Evolutionary conservation across 2,888 invertebrate genomes (phyloP).

Genomic region (Amphipoea lucens): DNA sequence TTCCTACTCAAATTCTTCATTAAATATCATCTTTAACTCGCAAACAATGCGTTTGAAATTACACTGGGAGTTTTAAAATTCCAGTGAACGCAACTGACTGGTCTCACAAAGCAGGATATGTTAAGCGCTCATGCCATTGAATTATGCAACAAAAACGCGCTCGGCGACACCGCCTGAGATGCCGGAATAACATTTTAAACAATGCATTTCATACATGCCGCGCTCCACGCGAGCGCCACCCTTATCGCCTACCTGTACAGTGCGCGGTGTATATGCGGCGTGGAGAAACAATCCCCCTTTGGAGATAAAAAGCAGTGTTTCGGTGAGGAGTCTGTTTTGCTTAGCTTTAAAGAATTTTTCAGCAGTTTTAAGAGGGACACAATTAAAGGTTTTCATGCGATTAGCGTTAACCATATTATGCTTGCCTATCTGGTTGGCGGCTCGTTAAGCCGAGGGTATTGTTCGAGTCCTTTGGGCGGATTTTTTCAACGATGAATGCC

Average conservation of each 20-base stretch:
- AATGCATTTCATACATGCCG: constrained; percentile 72
- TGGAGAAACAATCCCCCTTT: constrained; percentile 68
- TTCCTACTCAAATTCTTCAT: constrained; percentile 59
- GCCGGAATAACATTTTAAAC: constrained; percentile 77
- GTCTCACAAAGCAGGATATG: constrained; percentile 74
- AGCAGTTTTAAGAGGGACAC: constrained; percentile 52
- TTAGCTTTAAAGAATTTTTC: constrained; percentile 49
- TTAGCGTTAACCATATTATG: constrained; percentile 61
- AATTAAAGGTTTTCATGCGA: constrained; percentile 64
- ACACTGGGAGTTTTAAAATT: constrained; percentile 72
- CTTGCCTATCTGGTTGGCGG: constrained; percentile 53
- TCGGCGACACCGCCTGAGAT: constrained; percentile 70
- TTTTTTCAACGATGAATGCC: constrained; percentile 71
- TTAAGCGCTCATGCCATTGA: constrained; percentile 77
- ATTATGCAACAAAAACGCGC: constrained; percentile 78
- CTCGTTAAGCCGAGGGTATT: constrained; percentile 69
- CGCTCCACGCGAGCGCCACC: constrained; percentile 55
- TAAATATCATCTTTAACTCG: constrained; percentile 59
- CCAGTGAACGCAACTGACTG: constrained; percentile 67
- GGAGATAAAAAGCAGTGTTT: constrained; percentile 75
- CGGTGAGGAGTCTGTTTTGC: constrained; percentile 51
- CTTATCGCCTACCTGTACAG: constrained; percentile 65
- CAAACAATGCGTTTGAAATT: constrained; percentile 65
- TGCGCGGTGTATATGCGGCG: constrained; percentile 55
- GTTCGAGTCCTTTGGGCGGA: constrained; percentile 64